Base-by-base conservation (phyloP, 2,888 invertebrate genomes). In the Tinea pellionella region DNA sequence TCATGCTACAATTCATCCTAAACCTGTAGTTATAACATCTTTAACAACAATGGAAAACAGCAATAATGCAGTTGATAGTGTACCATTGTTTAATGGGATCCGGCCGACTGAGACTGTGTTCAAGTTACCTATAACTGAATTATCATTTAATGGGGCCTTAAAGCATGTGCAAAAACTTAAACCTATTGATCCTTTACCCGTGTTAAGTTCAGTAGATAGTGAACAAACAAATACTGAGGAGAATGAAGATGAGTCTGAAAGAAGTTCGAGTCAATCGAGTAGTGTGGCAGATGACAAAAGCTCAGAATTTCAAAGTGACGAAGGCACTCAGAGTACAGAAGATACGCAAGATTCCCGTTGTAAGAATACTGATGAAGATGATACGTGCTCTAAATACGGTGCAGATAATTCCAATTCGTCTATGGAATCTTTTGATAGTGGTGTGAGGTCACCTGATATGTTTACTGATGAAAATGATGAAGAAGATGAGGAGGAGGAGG, bases 381-480 rank as follows among this genome's bases (percentile, higher is more conserved):
- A 70, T 59, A 71, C 65, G n/a, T 32, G 6, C 59, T 64, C 65
- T 16, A 85, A 82, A 65, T 85, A 82, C 83, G 80, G 77, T 63
- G 72, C 71, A 2, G 86, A 87, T 37, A 80, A 80, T 13, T 85
- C 84, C 63, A 79, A 74, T 61, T 86, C 86, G 1, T 87, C 86
- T 11, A 69, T 81, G 0, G 86, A 87, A 11, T 86, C 86, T 1
- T 86, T 82, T 75, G 85, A 86, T 67, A 87, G 86, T 67, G 86
- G 86, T 64, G 77, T 86, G 43, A 68, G 87, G 55, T 91, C 91
- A 60, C 93, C 93, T 0, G 92, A 93, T 68, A 80, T 93, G 69
- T 93, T 93, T 72, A 90, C 89, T 62, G 91, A 91, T 62, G 89
- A 89, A 51, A 91, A 90, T 60, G 86, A 82, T 53, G 91, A 91